Conservation (phyloP, 1,140 invertebrate species). For the Ruditapes philippinarum region DNA sequence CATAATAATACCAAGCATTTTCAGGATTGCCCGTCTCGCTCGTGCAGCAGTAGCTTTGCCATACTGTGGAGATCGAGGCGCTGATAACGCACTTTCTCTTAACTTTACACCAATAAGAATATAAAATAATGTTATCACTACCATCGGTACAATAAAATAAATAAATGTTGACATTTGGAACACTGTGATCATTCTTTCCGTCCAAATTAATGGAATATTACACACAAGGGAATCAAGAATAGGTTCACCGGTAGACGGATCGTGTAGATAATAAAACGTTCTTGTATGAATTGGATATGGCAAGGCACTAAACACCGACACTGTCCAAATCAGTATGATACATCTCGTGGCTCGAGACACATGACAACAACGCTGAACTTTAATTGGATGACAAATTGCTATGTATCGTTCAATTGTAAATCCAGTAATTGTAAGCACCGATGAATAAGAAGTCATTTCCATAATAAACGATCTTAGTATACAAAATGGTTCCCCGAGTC, state of each 20-base stretch:
- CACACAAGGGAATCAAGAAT: slow-evolving; percentile 82
- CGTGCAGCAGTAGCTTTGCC: slow-evolving; percentile 50
- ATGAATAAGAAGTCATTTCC: slow-evolving; percentile 97
- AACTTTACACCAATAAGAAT: slow-evolving; percentile 86
- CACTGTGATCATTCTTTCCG: slow-evolving; percentile 75
- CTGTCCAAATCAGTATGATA: slow-evolving; percentile 93
- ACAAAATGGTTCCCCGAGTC: slow-evolving; percentile 95
- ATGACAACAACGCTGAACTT: slow-evolving; percentile 94
- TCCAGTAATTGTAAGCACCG: slow-evolving; percentile 96
- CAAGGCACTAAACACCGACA: slow-evolving; percentile 92
- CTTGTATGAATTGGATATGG: slow-evolving; percentile 88
- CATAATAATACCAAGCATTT: slow-evolving; percentile 75
- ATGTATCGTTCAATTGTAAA: slow-evolving; percentile 98
- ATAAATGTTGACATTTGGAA: slow-evolving; percentile 85
- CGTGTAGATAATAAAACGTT: slow-evolving; percentile 76
- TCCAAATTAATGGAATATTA: slow-evolving; percentile 80
- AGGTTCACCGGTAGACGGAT: slow-evolving; percentile 71
- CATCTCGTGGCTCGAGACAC: slow-evolving; percentile 90
- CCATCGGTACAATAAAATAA: slow-evolving; percentile 87
- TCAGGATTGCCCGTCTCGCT: slow-evolving; percentile 59
- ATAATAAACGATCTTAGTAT: slow-evolving; percentile 93
- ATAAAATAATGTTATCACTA: slow-evolving; percentile 86
- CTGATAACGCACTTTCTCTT: slow-evolving; percentile 75
- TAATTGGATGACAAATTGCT: slow-evolving; percentile 96
- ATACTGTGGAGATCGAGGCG: slow-evolving; percentile 31